Conservation (phyloP, 2,888 invertebrate species). For the Rhorus exstirpatorius region DNA sequence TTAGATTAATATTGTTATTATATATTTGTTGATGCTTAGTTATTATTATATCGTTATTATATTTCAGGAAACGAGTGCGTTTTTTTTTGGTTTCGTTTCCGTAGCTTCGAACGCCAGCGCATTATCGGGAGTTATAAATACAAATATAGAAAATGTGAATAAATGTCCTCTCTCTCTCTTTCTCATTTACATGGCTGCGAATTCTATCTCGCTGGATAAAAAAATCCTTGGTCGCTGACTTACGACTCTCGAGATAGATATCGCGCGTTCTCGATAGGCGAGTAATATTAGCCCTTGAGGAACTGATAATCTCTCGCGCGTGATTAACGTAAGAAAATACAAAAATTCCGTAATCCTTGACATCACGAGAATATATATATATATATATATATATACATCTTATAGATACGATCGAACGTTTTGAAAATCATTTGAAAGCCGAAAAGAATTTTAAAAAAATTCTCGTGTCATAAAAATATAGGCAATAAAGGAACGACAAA, state of each 20-base stretch:
- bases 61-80: too few relatives aligned
- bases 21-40: too few relatives aligned
- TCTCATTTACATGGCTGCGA: conserved; percentile 43
- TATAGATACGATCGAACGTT: too few relatives aligned
- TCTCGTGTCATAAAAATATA: not conserved
- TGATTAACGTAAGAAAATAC: not conserved
- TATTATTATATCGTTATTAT: too few relatives aligned
- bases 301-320: too few relatives aligned
- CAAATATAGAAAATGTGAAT: conserved; percentile 26
- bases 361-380: too few relatives aligned
- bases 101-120: too few relatives aligned
- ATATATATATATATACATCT: too few relatives aligned
- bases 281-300: not conserved
- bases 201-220: conserved; percentile 16
- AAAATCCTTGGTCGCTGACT: conserved; percentile 64
- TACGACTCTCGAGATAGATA: conserved; percentile 60
- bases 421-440: too few relatives aligned
- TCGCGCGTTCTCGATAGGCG: not conserved
- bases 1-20: not conserved
- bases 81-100: too few relatives aligned
- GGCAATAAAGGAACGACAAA: not conserved
- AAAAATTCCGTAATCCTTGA: too few relatives aligned
- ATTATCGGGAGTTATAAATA: too few relatives aligned
- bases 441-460: not conserved
- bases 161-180: conserved; percentile 17